phyloP scores from a whole-genome alignment of 2,113 vertebrate genomes.

The Hyla sarda region DNA sequence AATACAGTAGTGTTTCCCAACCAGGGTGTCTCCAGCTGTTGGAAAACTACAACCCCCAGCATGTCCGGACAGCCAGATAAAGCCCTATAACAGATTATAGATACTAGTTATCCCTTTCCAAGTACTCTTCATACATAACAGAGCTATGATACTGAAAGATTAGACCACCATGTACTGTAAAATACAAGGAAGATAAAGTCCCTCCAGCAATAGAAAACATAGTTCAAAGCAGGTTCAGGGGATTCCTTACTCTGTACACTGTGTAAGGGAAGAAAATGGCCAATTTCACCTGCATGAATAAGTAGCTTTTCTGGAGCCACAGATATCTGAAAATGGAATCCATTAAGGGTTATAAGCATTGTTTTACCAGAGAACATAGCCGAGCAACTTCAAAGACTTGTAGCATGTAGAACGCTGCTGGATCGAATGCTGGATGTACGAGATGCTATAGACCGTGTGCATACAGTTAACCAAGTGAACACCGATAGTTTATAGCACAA shows the following conservation, averaged over 20 bases:
- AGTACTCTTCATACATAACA: background rate
- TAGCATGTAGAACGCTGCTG: background rate
- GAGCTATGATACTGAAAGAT: background rate
- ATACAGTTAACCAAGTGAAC: background rate
- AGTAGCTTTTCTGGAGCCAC: conserved; percentile 3
- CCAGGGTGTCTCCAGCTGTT: no score
- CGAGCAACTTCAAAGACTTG: background rate
- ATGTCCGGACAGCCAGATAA: no score
- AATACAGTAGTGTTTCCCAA: no score
- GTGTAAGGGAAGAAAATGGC: conserved; percentile 21
- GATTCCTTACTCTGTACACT: background rate
- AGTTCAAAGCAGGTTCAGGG: conserved; percentile 6
- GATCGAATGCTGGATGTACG: background rate
- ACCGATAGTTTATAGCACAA: background rate
- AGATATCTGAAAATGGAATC: conserved; percentile 29
- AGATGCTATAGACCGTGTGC: background rate
- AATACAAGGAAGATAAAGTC: background rate
- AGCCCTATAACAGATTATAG: no score
- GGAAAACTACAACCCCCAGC: no score
- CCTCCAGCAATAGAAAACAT: background rate
- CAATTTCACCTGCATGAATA: conserved; percentile 27
- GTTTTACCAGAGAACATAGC: background rate
- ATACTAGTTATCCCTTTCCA: background rate
- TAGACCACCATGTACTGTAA: background rate
- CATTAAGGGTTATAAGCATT: background rate